Conservation (phyloP, 2,888 invertebrate species). For the Adineta ricciae region DNA sequence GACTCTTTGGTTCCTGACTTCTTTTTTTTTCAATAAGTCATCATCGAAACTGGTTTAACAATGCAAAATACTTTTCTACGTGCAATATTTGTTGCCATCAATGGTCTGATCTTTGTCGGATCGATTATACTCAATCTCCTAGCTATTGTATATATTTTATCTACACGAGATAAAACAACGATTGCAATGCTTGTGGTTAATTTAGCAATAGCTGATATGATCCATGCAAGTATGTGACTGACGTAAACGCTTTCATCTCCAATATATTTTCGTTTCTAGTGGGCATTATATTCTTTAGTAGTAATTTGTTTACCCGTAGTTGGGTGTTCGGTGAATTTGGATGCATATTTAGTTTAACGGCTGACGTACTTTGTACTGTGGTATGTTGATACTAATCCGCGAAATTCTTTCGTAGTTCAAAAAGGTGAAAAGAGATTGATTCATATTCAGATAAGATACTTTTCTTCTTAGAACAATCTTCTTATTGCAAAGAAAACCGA, state of each 20-base stretch:
- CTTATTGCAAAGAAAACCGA: too few species aligned
- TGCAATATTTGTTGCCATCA: neutral
- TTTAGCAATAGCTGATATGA: conserved; percentile 18
- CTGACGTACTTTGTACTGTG: neutral
- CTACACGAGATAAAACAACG: neutral
- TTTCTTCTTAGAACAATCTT: too few species aligned
- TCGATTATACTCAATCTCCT: neutral
- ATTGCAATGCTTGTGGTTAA: neutral
- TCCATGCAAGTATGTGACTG: neutral
- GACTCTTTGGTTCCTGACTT: neutral
- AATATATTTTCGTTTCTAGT: neutral
- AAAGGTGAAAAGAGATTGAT: too few species aligned
- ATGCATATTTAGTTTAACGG: neutral
- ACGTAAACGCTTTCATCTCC: too few species aligned
- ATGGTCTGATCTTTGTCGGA: neutral
- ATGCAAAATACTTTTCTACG: neutral
- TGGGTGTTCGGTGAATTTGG: conserved; percentile 4
- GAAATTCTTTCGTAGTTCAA: neutral
- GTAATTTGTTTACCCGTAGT: neutral
- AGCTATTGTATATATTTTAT: conserved; percentile 17
- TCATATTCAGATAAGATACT: too few species aligned
- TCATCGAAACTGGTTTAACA: neutral
- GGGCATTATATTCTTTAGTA: neutral
- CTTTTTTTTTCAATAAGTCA: neutral
- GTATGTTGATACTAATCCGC: neutral